Conservation (phyloP, 2,113 vertebrate species). For the Hypomesus transpacificus region DNA sequence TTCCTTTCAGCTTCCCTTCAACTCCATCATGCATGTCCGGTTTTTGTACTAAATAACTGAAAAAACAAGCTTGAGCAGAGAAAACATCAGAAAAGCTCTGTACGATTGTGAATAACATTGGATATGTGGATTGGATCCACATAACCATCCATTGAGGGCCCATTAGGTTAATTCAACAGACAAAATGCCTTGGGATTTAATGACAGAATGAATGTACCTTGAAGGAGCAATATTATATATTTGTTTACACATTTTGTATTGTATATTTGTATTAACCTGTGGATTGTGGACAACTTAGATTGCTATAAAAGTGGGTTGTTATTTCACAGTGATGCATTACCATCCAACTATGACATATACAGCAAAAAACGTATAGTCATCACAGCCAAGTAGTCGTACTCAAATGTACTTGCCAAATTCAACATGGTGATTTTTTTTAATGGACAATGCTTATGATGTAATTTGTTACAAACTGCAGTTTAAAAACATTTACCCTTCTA, state of each 20-base stretch:
- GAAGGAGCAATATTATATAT: neutral
- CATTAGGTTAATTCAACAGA: neutral
- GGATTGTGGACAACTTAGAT: too few species aligned
- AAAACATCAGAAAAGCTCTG: neutral
- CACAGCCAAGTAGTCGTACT: too few species aligned
- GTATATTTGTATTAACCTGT: too few species aligned
- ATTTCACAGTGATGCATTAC: slow-evolving; percentile 37
- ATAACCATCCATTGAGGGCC: neutral
- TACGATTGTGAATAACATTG: neutral
- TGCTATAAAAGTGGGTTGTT: slow-evolving; percentile 28
- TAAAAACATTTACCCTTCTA: neutral
- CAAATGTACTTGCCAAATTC: too few species aligned
- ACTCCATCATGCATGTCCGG: neutral
- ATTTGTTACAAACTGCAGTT: neutral
- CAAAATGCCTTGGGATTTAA: neutral
- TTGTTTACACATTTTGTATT: too few species aligned
- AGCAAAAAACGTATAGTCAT: too few species aligned
- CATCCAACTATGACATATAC: slow-evolving; percentile 19
- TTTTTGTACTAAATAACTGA: neutral
- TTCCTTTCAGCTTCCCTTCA: neutral
- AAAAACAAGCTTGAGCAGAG: too few species aligned
- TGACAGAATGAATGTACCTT: neutral
- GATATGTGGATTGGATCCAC: too few species aligned
- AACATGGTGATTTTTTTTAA: too few species aligned
- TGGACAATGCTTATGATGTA: neutral